Conservation (phyloP, 2,797 vertebrate species). For the Lepilemur ruficaudatus region DNA sequence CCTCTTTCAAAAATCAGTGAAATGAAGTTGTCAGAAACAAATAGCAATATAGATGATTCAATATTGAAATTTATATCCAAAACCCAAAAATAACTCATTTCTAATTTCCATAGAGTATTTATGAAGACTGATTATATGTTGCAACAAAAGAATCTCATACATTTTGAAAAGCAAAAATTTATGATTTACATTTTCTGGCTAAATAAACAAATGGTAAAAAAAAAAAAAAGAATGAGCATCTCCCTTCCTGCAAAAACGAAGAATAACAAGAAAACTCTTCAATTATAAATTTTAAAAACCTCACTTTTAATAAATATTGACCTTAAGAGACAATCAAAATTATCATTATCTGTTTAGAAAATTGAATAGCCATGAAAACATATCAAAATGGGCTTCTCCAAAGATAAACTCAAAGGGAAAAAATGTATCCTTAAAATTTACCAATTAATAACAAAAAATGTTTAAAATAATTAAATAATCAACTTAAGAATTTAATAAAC, state of each 20-base stretch:
- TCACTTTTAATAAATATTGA: neutral
- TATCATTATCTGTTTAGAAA: neutral
- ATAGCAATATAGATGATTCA: neutral
- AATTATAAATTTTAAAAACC: neutral
- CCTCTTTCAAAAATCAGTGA: neutral
- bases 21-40: neutral
- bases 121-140: neutral
- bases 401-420: neutral
- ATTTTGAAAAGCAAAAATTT: neutral
- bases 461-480: neutral
- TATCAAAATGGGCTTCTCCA: neutral
- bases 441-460: neutral
- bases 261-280: neutral
- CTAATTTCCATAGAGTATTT: neutral
- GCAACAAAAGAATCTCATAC: neutral
- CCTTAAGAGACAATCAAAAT: constrained; percentile 34
- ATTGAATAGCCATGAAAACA: neutral
- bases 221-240: neutral
- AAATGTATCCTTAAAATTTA: neutral
- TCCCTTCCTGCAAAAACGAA: neutral
- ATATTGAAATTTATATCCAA: neutral
- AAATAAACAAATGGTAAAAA: neutral
- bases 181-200: neutral
- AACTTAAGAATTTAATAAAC: neutral
- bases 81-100: neutral